phyloP scores from a whole-genome alignment of 1,140 invertebrate species.

The Zaprionus taronus region DNA sequence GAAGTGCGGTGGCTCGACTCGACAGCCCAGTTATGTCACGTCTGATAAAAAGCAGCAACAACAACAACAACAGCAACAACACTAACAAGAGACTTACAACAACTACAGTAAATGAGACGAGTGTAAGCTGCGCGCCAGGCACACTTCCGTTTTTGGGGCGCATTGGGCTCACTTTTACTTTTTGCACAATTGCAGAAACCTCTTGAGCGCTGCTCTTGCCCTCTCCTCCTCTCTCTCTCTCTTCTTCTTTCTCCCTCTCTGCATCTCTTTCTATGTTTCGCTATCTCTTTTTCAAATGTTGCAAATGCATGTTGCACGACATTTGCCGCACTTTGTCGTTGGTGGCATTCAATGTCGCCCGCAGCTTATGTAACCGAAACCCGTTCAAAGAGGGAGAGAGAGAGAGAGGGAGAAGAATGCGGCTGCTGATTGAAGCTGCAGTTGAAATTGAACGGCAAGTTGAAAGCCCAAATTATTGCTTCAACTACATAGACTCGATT shows the following conservation, averaged over 20 bases:
- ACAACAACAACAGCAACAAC: neutral
- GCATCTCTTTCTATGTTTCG: neutral
- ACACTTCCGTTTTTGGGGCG: slow-evolving; percentile 66
- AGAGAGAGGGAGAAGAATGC: neutral
- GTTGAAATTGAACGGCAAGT: neutral
- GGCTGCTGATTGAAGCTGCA: neutral
- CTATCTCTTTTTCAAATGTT: slow-evolving; percentile 24
- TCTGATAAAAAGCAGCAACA: slow-evolving; percentile 43
- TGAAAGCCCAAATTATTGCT: neutral
- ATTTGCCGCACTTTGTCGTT: slow-evolving; percentile 64
- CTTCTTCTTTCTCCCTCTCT: neutral
- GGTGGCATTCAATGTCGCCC: slow-evolving; percentile 73
- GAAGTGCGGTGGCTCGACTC: neutral
- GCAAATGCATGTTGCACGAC: slow-evolving; percentile 66
- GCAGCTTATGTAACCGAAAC: slow-evolving; percentile 70
- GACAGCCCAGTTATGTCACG: slow-evolving; percentile 43
- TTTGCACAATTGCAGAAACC: slow-evolving; percentile 50
- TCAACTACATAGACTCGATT: too few species aligned
- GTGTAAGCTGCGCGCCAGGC: slow-evolving; percentile 16
- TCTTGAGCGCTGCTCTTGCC: slow-evolving; percentile 4
- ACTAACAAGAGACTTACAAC: neutral
- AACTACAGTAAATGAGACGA: slow-evolving; percentile 23
- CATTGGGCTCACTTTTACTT: slow-evolving; percentile 67
- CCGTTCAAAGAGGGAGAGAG: slow-evolving; percentile 28
- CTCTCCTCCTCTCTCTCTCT: neutral